Conservation (phyloP, 64 coral and sea anemone genomes). For the Actinia equina region DNA sequence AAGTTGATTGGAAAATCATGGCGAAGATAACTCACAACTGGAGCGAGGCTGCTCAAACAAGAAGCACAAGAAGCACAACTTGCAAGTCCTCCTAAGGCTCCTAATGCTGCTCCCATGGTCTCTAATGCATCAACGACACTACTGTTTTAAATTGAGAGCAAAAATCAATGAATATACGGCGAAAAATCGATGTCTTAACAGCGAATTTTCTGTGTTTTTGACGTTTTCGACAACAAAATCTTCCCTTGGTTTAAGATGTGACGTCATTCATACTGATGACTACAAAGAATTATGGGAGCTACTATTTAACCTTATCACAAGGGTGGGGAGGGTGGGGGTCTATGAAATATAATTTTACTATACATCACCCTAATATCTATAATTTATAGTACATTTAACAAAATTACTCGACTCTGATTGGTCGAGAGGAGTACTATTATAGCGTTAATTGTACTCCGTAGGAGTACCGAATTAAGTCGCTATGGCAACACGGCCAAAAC, state of each 20-base stretch:
- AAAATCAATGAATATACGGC: background rate
- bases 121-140: background rate
- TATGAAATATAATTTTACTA: too few relatives aligned
- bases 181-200: background rate
- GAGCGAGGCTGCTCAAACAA: slow-evolving; percentile 68
- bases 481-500: too few relatives aligned
- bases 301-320: background rate
- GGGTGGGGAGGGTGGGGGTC: background rate
- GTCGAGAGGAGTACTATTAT: too few relatives aligned
- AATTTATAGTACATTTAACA: too few relatives aligned
- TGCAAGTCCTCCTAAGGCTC: slow-evolving; percentile 63
- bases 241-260: background rate
- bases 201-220: background rate
- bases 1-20: slow-evolving; percentile 15
- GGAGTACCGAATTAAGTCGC: too few relatives aligned
- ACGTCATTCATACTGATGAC: slow-evolving; percentile 1
- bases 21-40: slow-evolving; percentile 72
- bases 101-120: slow-evolving; percentile 72
- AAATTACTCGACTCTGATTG: too few relatives aligned
- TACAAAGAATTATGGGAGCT: background rate
- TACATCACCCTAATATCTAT: too few relatives aligned
- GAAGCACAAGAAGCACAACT: slow-evolving; percentile 75
- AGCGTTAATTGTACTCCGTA: too few relatives aligned
- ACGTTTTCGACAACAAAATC: background rate
- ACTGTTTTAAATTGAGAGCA: background rate